These are phyloP conservation scores for Merops nubicus DNA, from an alignment of 2,113 vertebrate genomes.

Conservation along the genomic window DNA sequence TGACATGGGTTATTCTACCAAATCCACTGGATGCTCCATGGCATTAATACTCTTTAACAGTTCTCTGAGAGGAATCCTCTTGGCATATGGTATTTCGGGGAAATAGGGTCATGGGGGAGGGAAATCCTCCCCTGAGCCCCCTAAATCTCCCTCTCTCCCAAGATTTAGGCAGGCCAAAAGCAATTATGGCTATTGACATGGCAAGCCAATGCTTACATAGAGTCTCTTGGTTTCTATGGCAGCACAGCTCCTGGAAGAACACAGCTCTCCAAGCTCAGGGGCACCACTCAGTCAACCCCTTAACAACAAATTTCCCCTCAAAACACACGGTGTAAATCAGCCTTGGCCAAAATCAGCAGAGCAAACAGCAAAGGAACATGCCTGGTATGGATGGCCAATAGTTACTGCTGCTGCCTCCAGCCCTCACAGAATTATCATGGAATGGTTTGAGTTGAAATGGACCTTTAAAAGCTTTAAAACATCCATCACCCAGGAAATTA, in stretches of 20 bases:
- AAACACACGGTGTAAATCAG: neutral
- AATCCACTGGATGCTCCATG: neutral
- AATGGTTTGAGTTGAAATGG: neutral
- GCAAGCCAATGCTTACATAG: neutral
- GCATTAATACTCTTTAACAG: neutral
- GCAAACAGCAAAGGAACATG: no score
- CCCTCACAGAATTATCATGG: neutral
- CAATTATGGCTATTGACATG: slow-evolving; percentile 4
- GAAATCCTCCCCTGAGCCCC: neutral
- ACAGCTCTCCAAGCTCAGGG: neutral
- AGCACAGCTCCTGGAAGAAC: slow-evolving; percentile 20
- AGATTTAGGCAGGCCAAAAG: neutral
- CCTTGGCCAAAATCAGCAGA: no score
- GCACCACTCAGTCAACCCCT: neutral
- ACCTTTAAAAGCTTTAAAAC: no score
- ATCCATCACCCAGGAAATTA: neutral
- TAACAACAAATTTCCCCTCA: neutral
- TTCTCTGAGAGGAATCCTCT: neutral
- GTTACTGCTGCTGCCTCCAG: neutral
- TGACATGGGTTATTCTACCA: neutral
- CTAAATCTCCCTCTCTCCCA: neutral
- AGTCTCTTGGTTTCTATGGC: slow-evolving; percentile 20
- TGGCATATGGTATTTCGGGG: neutral
- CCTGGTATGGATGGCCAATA: accelerated
- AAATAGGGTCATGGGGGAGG: neutral